Conservation (phyloP, 2,888 invertebrate species). For the Chrysotoxum bicinctum region DNA sequence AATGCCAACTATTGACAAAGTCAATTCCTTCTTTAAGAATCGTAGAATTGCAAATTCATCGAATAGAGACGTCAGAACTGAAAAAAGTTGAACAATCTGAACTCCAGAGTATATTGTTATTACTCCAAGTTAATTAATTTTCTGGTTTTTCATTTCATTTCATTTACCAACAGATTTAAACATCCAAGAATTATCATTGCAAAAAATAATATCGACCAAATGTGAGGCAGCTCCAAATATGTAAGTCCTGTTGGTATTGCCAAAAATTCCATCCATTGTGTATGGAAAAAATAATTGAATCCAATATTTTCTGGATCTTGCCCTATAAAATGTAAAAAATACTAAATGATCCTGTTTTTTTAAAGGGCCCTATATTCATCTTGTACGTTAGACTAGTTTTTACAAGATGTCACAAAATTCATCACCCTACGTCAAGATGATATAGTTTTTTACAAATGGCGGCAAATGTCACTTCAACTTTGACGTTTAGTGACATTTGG, state of each 20-base stretch:
- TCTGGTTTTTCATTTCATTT: not conserved
- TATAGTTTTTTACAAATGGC: too few species aligned
- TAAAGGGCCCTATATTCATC: too few species aligned
- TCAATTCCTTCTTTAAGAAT: conserved; percentile 60
- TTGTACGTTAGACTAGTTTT: not conserved
- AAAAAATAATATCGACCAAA: conserved; percentile 55
- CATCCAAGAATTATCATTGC: conserved; percentile 46
- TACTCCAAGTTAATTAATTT: not conserved
- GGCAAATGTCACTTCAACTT: too few species aligned
- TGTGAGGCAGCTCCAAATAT: conserved; percentile 28
- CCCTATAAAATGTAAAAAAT: not conserved
- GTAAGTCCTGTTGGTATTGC: conserved; percentile 26
- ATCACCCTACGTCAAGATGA: too few species aligned
- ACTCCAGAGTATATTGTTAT: not conserved
- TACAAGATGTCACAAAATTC: too few species aligned
- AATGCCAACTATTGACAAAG: not conserved
- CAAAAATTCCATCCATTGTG: conserved; percentile 44
- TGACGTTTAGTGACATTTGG: too few species aligned
- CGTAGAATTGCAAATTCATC: conserved; percentile 78
- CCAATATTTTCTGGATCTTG: not conserved
- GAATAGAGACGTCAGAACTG: conserved; percentile 77
- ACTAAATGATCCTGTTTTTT: too few species aligned
- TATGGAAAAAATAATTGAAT: not conserved
- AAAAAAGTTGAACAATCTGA: conserved; percentile 78
- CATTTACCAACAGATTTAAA: conserved; percentile 39